Evolutionary conservation across 2,113 vertebrate species (phyloP).

Genomic region (Cyanoliseus patagonus): DNA sequence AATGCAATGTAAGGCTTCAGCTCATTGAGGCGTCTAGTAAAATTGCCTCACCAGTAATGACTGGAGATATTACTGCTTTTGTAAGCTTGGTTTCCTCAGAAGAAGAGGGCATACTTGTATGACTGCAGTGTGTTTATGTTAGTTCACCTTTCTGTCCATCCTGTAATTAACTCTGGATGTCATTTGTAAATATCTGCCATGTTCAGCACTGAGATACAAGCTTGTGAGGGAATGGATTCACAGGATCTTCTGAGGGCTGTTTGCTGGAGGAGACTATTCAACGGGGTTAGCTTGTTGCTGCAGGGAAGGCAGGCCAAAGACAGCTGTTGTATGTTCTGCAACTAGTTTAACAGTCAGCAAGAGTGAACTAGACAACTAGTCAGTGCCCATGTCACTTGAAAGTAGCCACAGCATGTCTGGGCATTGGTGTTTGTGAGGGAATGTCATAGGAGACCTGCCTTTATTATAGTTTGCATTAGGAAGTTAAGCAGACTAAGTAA

Average conservation of each 20-base stretch:
- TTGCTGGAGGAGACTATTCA: background rate
- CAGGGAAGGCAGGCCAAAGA: background rate
- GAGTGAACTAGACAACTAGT: background rate
- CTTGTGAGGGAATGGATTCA: accelerated
- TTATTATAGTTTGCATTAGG: background rate
- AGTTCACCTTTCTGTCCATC: background rate
- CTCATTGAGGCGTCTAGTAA: accelerated
- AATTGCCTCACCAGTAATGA: background rate
- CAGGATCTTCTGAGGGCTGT: background rate
- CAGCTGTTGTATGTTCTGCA: background rate
- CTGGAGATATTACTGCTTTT: background rate
- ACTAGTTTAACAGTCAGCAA: background rate
- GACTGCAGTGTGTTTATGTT: accelerated
- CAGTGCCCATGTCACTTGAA: background rate
- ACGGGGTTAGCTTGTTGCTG: background rate
- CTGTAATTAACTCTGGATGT: background rate
- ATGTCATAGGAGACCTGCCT: background rate
- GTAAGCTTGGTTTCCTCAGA: background rate
- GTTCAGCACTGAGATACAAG: background rate
- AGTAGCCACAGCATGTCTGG: background rate
- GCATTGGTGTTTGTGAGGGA: background rate
- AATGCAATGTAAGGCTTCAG: background rate
- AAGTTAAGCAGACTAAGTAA: background rate
- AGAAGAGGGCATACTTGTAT: background rate
- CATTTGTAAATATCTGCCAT: background rate